These are phyloP conservation scores for Elephas maximus DNA, from an alignment of 2,113 vertebrate genomes.

Conservation along the genomic window DNA sequence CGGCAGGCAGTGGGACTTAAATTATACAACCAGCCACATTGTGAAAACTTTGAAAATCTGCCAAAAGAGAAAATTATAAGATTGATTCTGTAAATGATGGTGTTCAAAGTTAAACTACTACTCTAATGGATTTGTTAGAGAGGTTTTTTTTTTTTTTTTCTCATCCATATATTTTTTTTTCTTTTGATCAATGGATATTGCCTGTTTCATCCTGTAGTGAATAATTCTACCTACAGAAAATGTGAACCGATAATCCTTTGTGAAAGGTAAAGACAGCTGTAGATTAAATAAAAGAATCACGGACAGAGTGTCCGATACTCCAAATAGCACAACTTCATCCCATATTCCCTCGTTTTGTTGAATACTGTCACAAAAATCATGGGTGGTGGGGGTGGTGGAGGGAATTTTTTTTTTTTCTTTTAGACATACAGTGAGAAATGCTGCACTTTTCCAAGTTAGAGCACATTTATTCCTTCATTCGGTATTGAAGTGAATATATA, in stretches of 20 bases:
- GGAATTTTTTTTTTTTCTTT: background rate
- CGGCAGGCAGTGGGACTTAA: conserved; percentile 88
- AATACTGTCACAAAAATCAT: background rate
- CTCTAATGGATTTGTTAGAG: conserved; percentile 78
- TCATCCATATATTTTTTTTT: conserved; percentile 47
- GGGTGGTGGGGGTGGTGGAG: background rate
- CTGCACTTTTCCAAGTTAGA: background rate
- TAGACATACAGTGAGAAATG: background rate
- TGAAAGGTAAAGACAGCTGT: background rate
- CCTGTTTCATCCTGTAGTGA: conserved; percentile 49
- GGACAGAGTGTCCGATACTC: background rate
- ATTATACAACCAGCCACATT: conserved; percentile 86
- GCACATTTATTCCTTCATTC: background rate
- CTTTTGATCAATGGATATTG: conserved; percentile 57
- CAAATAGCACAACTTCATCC: background rate
- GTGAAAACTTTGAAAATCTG: conserved; percentile 89
- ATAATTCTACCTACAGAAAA: conserved; percentile 41
- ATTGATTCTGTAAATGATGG: conserved; percentile 81
- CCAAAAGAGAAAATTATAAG: conserved; percentile 89
- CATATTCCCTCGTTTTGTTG: background rate
- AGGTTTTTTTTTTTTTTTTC: background rate
- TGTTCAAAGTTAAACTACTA: conserved; percentile 82
- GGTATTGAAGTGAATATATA: background rate
- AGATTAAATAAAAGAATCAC: background rate
- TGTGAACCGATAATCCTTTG: conserved; percentile 42